Base-by-base conservation (phyloP, 1,140 invertebrate species). In the Orussus abietinus region DNA sequence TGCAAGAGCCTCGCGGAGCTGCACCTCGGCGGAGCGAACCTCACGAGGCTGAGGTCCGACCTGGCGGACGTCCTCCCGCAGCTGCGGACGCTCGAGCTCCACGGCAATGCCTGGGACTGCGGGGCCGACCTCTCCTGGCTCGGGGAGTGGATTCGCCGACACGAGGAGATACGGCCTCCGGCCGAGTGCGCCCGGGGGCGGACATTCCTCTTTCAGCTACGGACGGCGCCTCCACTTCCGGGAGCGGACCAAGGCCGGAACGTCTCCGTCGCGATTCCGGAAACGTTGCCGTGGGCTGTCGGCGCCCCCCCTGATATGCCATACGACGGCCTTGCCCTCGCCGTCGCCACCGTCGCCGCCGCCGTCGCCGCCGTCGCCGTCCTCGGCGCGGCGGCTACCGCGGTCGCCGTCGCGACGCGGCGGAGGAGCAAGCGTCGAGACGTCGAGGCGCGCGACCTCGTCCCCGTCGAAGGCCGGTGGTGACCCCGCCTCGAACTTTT, bases 41-140 rank as follows among this genome's bases (percentile, higher is more conserved):
- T 90, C 38, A 76, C 78, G 18, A 75, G 69, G 15, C 68, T 91
- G 9, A 74, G 82, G 45, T 75, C 78, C 21, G 83, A 88, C 57
- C 68, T 91, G 12, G 68, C 81, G 15, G 79, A 80, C 47, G 80
- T 82, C 50, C 75, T 91, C 25, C 82, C 84, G 0, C 79, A 86
- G 51, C 56, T 91, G 33, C 76, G 75, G 31, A 64, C 69, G 5
- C 56, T 87, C 1, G 67, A 77, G 48, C 54, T 86, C 13, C 65
- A 74, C 21, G 80, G 77, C 2, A 86, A 86, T 55, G 64, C 72
- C 10, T 76, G 84, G 57, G 80, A 84, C 53, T 86, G 83, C 55
- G 78, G 64, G 12, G 19, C 42, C 0, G 75, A 78, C 17, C 71
- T 83, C 17, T 57, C 77, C 21, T 85, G 83, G 82, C 47, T 84